Evolutionary conservation across 2,888 invertebrate genomes (phyloP).

Genomic region (Gastracanthus pulcherrimus): DNA sequence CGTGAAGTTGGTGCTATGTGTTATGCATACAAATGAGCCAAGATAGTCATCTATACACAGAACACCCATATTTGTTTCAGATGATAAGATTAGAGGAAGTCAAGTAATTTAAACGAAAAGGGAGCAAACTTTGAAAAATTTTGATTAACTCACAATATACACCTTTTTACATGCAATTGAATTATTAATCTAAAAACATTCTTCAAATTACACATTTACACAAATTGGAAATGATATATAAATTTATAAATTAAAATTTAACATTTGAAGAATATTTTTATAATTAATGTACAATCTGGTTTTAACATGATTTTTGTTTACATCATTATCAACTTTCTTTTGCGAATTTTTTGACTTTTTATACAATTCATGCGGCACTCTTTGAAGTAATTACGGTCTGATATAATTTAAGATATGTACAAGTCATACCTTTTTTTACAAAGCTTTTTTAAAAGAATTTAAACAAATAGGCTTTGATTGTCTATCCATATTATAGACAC

Average conservation of each 20-base stretch:
- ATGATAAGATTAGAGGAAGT: conserved; percentile 12
- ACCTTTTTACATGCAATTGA: neutral
- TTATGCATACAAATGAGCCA: conserved; percentile 51
- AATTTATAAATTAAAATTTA: neutral
- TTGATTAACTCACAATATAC: neutral
- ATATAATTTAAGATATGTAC: too few species aligned
- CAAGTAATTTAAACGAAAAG: neutral
- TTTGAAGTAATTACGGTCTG: too few species aligned
- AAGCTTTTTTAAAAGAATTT: too few species aligned
- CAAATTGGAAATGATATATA: too few species aligned
- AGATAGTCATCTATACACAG: conserved; percentile 27
- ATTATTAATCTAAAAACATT: conserved; percentile 7
- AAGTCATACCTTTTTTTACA: too few species aligned
- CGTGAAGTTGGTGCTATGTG: neutral
- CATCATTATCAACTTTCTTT: too few species aligned
- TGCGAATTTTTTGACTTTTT: too few species aligned
- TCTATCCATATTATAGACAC: too few species aligned
- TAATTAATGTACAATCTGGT: neutral
- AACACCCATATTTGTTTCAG: neutral
- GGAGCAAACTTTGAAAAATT: neutral
- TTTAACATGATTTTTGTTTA: too few species aligned
- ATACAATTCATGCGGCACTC: too few species aligned
- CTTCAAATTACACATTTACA: neutral
- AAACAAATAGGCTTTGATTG: too few species aligned
- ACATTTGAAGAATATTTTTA: conserved; percentile 19